phyloP scores from a whole-genome alignment of 2,888 invertebrate genomes.

The Arctia plantaginis region DNA sequence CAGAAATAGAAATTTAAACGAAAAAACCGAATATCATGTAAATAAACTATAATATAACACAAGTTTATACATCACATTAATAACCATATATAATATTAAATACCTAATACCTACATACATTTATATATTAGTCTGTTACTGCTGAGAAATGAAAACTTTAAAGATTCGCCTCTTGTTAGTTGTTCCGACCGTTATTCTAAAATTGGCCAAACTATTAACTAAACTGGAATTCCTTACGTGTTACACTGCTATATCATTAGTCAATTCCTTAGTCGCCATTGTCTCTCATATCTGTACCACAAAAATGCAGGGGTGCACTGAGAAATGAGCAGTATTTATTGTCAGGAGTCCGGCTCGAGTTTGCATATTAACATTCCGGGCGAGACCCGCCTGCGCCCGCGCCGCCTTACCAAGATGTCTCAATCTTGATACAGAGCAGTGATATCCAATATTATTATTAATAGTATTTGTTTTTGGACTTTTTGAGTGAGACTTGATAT shows the following conservation, averaged over 20 bases:
- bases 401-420: conserved; percentile 64
- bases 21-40: too few relatives aligned
- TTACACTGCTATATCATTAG: conserved; percentile 18
- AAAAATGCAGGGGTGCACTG: conserved; percentile 34
- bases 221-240: background rate
- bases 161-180: background rate
- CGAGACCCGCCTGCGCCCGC: conserved; percentile 54
- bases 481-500: background rate
- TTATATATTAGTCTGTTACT: too few relatives aligned
- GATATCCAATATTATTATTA: background rate
- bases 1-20: too few relatives aligned
- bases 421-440: conserved; percentile 69
- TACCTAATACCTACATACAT: too few relatives aligned
- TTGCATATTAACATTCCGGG: conserved; percentile 77
- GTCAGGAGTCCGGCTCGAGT: conserved; percentile 46
- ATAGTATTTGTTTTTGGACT: background rate
- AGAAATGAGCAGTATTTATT: conserved; percentile 50
- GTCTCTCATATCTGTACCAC: conserved; percentile 18
- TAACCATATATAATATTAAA: too few relatives aligned
- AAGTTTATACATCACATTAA: too few relatives aligned
- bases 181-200: background rate
- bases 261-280: conserved; percentile 8
- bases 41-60: too few relatives aligned
- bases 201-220: background rate
- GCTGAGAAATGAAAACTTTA: too few relatives aligned